Evolutionary conservation across 1,140 invertebrate genomes (phyloP).

Genomic region (Drosophila yakuba): DNA sequence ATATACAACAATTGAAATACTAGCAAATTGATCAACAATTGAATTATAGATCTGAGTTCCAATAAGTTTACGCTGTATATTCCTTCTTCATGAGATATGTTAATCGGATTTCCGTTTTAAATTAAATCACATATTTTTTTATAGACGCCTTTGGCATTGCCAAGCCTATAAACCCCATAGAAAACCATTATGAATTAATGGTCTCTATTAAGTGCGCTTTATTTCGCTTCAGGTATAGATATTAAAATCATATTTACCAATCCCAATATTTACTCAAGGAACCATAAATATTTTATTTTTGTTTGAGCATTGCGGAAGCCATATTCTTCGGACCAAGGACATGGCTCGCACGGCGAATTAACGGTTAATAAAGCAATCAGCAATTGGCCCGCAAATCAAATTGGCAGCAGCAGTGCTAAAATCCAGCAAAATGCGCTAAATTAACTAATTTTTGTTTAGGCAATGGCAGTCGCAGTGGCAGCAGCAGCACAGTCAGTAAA

Average conservation of each 20-base stretch:
- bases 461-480: slow-evolving; percentile 33
- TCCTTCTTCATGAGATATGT: too few species aligned
- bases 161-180: not conserved
- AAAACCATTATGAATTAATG: not conserved
- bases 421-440: slow-evolving; percentile 78
- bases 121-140: not conserved
- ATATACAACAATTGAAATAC: not conserved
- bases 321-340: slow-evolving; percentile 60
- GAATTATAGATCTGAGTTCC: too few species aligned
- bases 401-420: slow-evolving; percentile 70
- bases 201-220: not conserved
- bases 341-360: slow-evolving; percentile 56
- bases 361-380: slow-evolving; percentile 81
- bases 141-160: not conserved
- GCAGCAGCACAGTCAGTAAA: slow-evolving; percentile 18
- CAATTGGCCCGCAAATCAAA: slow-evolving; percentile 73
- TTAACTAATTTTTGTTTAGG: slow-evolving; percentile 72
- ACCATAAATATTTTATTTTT: slow-evolving; percentile 6
- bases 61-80: not conserved
- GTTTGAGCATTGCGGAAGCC: slow-evolving; percentile 51
- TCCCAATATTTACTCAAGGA: slow-evolving; percentile 19
- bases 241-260: slow-evolving; percentile 11
- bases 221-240: not conserved
- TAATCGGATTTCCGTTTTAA: not conserved
- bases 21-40: too few species aligned